Conservation (phyloP, 2,797 vertebrate species). For the Poecilia velifera region DNA sequence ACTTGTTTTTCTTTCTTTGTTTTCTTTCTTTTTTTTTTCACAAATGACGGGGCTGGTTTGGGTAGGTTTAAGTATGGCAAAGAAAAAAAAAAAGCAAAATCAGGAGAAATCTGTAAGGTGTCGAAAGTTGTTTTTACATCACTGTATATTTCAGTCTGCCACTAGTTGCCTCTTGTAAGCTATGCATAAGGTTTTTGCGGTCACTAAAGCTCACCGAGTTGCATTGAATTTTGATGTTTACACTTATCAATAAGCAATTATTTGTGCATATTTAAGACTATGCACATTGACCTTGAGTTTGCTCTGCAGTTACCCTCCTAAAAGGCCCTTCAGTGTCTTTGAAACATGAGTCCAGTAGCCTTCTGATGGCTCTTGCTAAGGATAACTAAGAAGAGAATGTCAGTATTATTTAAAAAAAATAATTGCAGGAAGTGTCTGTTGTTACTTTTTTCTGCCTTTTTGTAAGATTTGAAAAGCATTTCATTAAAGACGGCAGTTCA, state of each 20-base stretch:
- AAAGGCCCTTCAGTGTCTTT: slow-evolving; percentile 48
- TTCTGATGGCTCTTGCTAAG: slow-evolving; percentile 37
- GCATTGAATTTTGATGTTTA: slow-evolving; percentile 54
- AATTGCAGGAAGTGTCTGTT: slow-evolving; percentile 66
- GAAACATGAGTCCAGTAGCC: slow-evolving; percentile 38
- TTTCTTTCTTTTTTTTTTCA: neutral
- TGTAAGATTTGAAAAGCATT: slow-evolving; percentile 80
- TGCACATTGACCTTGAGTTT: slow-evolving; percentile 66
- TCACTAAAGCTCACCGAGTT: slow-evolving; percentile 61
- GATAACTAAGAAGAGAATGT: slow-evolving; percentile 45
- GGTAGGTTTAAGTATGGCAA: neutral
- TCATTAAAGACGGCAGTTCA: slow-evolving; percentile 82
- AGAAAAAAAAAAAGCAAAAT: neutral
- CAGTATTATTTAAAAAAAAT: slow-evolving; percentile 73
- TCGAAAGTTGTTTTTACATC: neutral
- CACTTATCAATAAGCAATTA: slow-evolving; percentile 59
- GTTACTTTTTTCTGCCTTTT: slow-evolving; percentile 79
- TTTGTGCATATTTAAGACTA: slow-evolving; percentile 66
- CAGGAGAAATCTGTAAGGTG: neutral
- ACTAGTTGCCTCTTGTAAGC: slow-evolving; percentile 78
- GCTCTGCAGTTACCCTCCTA: slow-evolving; percentile 56
- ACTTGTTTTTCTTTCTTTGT: neutral
- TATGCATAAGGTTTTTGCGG: slow-evolving; percentile 71
- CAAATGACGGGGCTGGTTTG: neutral
- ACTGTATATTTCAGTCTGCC: slow-evolving; percentile 59